Percentiles rank a stretch among this genome's conserved stretches.
phyloP scores from a whole-genome alignment of 2,888 invertebrate genomes.

The Drosophila demipolita region DNA sequence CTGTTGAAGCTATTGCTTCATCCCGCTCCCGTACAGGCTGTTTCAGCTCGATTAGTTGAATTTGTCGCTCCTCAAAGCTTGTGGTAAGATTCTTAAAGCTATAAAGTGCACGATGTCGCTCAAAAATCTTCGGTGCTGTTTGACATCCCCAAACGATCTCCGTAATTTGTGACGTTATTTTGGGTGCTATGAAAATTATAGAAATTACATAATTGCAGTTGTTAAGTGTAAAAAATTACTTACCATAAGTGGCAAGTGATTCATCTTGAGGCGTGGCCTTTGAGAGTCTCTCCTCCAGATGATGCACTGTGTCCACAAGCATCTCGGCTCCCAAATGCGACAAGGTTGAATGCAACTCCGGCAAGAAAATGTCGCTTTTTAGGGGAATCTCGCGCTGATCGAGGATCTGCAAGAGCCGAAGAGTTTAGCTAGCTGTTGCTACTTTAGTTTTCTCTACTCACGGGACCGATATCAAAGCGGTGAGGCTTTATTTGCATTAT shows the following conservation, averaged over 20 bases:
- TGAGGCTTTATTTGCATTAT: constrained; percentile 94
- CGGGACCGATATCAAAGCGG: constrained; percentile 92
- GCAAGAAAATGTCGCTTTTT: constrained; percentile 87
- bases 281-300: constrained; percentile 87
- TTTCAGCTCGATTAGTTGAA: constrained; percentile 88
- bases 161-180: constrained; percentile 88
- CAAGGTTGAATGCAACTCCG: constrained; percentile 88
- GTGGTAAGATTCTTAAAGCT: constrained; percentile 88
- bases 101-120: constrained; percentile 89
- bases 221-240: constrained; percentile 11
- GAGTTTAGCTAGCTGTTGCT: neutral
- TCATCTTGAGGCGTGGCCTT: constrained; percentile 88
- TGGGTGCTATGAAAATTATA: constrained; percentile 88
- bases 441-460: constrained; percentile 69
- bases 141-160: constrained; percentile 89
- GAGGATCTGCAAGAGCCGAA: constrained; percentile 76
- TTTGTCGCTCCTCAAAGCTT: constrained; percentile 86
- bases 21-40: constrained; percentile 29
- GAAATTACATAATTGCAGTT: neutral
- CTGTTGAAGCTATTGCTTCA: constrained; percentile 53
- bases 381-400: constrained; percentile 87
- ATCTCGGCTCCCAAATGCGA: constrained; percentile 89
- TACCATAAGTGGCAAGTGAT: constrained; percentile 90
- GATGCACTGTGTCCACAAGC: constrained; percentile 87
- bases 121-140: constrained; percentile 88